Evolutionary conservation across 2,797 vertebrate genomes (phyloP), one percentile per base, ranked within the genome.

Genomic region (Sebastes goodei): DNA sequence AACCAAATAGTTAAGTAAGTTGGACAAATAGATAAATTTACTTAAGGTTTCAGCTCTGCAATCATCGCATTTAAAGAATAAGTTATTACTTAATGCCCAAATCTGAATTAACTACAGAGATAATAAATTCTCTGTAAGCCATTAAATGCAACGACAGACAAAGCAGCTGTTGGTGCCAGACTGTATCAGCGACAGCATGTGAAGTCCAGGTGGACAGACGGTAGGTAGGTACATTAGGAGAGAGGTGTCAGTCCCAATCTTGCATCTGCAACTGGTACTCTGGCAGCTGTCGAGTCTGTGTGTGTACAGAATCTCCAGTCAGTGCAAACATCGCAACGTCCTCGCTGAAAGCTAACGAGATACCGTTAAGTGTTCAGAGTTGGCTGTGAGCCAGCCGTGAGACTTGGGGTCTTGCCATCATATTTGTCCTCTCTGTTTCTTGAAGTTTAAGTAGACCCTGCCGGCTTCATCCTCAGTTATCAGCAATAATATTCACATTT

Each of bases 401-500:
- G 25, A 69, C 53, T n/a, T 42, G 23, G 63, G 32, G 20, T 71
- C 30, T 56, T 42, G n/a, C 57, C 59, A 53, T 73, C 55, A 2
- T 55, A 63, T 81, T 71, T 62, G 69, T 69, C 66, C 56, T 80
- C 14, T 57, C n/a, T 67, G 32, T 76, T 84, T 73, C 38, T 53
- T 76, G 20, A 76, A 55, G 73, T 74, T 78, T 27, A 76, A 87
- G 68, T 62, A 33, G 66, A 76, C 38, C 60, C 73, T 53, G 77
- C 49, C 29, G 21, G 73, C 60, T 5, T 78, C 83, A 68, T 83
- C 80, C 74, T 70, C 75, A 23, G 79, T 94, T 91, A 93, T 93
- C 86, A 81, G 90, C 89, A 94, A 93, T 95, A 93, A 93, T 88
- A 86, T 92, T 92, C 71, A 90, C 83, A 93, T 92, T 94, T 90